These are phyloP conservation scores for Acanthosepion esculentum DNA, from an alignment of 2,888 invertebrate genomes.

Conservation along the genomic window DNA sequence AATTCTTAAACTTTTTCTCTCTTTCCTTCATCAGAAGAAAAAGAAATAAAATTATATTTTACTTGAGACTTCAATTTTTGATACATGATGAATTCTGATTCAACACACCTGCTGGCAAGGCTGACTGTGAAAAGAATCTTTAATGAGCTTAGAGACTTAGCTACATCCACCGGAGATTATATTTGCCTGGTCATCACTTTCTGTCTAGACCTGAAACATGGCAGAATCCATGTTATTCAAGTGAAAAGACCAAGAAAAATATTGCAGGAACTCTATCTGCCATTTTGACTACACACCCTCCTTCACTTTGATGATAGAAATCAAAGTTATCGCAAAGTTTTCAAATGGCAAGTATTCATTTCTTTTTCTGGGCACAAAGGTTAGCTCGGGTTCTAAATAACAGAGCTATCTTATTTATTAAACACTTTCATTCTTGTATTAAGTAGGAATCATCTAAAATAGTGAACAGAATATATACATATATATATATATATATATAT, in stretches of 20 bases:
- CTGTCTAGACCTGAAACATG: neutral
- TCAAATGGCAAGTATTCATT: neutral
- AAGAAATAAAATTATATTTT: neutral
- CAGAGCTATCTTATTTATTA: no score
- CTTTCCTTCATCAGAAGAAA: neutral
- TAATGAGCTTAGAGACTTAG: neutral
- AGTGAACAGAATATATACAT: no score
- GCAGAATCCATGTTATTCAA: neutral
- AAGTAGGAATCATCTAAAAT: no score
- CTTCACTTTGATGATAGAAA: neutral
- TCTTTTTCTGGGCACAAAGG: neutral
- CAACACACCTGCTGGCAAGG: neutral
- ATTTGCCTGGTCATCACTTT: neutral
- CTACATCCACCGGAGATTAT: neutral
- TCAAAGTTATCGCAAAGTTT: neutral
- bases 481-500: no score
- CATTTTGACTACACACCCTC: neutral
- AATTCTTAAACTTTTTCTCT: neutral
- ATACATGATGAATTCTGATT: neutral
- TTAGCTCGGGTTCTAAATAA: no score
- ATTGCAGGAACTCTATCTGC: neutral
- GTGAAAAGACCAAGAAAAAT: neutral
- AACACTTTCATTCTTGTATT: no score
- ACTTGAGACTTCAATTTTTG: neutral
- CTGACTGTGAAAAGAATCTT: neutral